Base-by-base conservation (phyloP, 1,140 invertebrate genomes). In the Drosophila orosa region DNA sequence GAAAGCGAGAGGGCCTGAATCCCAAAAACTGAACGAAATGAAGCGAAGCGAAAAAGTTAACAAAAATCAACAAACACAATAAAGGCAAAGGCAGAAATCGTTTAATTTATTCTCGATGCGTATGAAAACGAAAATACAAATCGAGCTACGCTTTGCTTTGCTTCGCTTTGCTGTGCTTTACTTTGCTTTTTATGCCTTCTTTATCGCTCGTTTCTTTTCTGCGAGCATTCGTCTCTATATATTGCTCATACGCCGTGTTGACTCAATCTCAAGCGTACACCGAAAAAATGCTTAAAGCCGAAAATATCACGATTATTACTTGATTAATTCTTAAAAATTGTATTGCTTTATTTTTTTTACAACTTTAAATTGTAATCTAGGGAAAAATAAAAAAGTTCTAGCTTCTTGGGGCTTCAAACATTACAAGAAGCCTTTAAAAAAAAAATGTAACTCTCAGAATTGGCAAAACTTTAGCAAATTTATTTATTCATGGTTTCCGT, bases 51-150 rank as follows among this genome's bases (percentile, higher is more conserved):
- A 66, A 63, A 80, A 73, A 58, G 48, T 45, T 66, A 48, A 76
- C 29, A 74, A 58, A 58, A 78, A 77, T 24, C 50, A 76, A 48
- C 60, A 72, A 81, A 87, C 47, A 66, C 47, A 68, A 56, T 55
- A 55, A 44, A 78, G 39, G 33, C 31, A 45, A 42, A 50, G 40
- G 33, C 63, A 76, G 60, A 79, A 72, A 73, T 58, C 37, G 57
- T 79, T 83, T 83, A 87, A 87, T 89, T 80, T 87, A 87, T 87
- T 83, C 84, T 77, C 72, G 17, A 62, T 87, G 83, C 83, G 83
- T 87, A 76, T 50, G 40, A 60, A 67, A 80, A 75, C 68, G 47
- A 74, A 76, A 77, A 77, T 54, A 58, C 25, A 72, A 58, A n/a
- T 71, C 40, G 42, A 75, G 58, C 52, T 45, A 37, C 27, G 50